Conservation (phyloP, 2,888 invertebrate genomes). For the Cataglyphis albicans region DNA sequence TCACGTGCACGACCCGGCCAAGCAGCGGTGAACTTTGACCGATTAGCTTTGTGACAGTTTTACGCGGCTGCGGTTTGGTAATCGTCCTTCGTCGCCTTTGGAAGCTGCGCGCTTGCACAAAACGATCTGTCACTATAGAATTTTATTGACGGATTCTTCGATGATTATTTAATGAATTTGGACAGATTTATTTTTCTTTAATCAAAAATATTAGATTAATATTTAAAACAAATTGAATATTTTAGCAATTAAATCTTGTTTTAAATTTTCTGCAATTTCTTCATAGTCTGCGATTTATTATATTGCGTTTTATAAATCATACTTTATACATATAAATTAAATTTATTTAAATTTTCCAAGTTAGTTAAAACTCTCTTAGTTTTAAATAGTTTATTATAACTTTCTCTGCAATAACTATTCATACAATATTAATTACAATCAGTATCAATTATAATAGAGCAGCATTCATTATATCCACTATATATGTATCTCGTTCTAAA, state of each 20-base stretch:
- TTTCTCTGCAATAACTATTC: not conserved
- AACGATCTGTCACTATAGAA: not conserved
- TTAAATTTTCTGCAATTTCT: not conserved
- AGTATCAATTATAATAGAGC: not conserved
- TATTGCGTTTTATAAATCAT: not conserved
- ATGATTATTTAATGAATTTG: not conserved
- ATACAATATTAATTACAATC: not conserved
- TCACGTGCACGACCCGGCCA: not conserved
- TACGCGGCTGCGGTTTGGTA: constrained; percentile 3
- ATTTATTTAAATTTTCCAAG: not conserved
- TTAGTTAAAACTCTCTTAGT: not conserved
- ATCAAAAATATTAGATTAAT: not conserved
- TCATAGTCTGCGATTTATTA: not conserved
- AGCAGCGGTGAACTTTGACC: constrained; percentile 46
- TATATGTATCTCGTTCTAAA: not conserved
- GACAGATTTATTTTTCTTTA: not conserved
- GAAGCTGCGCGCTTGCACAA: not conserved
- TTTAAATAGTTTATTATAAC: not conserved
- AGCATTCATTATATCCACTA: not conserved
- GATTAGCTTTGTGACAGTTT: constrained; percentile 39
- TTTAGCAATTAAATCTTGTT: not conserved
- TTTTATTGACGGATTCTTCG: not conserved
- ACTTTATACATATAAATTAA: not conserved
- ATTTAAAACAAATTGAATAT: not conserved
- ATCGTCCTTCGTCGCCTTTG: not conserved